phyloP scores from a whole-genome alignment of 2,888 invertebrate species.

The Drepana falcataria region DNA sequence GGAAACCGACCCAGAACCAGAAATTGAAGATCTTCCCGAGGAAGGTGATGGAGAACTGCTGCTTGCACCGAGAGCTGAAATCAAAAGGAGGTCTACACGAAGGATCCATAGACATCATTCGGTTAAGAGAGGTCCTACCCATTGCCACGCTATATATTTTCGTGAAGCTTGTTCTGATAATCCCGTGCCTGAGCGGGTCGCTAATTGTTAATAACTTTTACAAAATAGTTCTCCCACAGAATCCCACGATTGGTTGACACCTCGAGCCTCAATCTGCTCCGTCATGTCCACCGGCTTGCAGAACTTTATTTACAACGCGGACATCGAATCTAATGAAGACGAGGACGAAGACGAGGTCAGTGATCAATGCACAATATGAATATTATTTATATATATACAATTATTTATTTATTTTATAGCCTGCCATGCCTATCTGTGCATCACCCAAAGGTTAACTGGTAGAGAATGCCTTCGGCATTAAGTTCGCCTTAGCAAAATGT shows the following conservation, averaged over 20 bases:
- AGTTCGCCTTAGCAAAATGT: no score
- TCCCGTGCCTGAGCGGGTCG: not conserved
- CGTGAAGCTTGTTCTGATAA: no score
- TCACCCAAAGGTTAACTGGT: no score
- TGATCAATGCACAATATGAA: not conserved
- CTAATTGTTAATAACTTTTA: no score
- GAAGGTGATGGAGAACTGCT: conserved; percentile 39
- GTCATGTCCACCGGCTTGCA: conserved; percentile 61
- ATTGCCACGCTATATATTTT: no score
- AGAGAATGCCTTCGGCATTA: no score
- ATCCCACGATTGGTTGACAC: conserved; percentile 69
- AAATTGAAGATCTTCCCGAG: conserved; percentile 53
- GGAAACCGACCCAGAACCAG: conserved; percentile 49
- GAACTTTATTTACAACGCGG: conserved; percentile 57
- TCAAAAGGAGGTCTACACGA: conserved; percentile 53
- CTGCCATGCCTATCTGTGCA: no score
- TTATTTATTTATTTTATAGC: no score
- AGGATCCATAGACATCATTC: conserved; percentile 59
- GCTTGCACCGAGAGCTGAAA: conserved; percentile 41
- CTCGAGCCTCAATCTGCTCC: conserved; percentile 64
- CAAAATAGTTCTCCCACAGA: conserved; percentile 44
- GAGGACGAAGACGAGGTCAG: conserved; percentile 59
- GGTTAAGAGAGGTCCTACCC: conserved; percentile 49
- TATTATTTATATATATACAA: not conserved
- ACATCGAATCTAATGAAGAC: conserved; percentile 50